phyloP scores from a whole-genome alignment of 2,113 vertebrate genomes.

The Phaethon lepturus region DNA sequence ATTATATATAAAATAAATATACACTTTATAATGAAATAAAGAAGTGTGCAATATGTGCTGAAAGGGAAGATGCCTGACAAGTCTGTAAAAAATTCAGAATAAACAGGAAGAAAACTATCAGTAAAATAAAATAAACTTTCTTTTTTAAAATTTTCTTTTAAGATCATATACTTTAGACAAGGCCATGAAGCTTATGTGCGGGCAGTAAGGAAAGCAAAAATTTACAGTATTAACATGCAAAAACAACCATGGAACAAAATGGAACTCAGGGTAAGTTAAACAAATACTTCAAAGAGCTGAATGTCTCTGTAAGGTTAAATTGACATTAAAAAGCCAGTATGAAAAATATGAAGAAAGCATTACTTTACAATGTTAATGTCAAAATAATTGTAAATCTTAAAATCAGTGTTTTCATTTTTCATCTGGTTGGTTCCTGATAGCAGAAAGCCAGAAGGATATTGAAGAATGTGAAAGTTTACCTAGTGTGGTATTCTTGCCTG shows the following conservation, averaged over 20 bases:
- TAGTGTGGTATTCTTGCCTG: neutral
- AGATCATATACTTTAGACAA: slow-evolving; percentile 98
- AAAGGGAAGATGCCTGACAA: neutral
- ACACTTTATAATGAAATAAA: neutral
- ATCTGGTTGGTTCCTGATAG: neutral
- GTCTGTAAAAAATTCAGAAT: neutral
- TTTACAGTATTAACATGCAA: slow-evolving; percentile 93
- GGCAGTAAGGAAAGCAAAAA: slow-evolving; percentile 92
- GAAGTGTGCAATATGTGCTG: neutral
- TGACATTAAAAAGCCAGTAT: neutral
- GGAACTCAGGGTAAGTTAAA: slow-evolving; percentile 90
- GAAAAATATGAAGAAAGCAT: neutral
- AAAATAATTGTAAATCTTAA: neutral
- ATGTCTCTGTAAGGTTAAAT: neutral
- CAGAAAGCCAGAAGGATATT: neutral
- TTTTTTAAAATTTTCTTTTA: neutral
- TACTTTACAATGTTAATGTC: neutral
- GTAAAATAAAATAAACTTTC: neutral
- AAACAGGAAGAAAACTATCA: neutral
- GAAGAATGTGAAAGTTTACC: neutral
- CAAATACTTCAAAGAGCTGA: neutral
- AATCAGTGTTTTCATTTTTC: neutral
- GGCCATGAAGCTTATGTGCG: slow-evolving; percentile 98
- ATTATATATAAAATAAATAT: no score
- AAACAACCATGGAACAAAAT: slow-evolving; percentile 99